Evolutionary conservation across 2,797 vertebrate genomes (phyloP).

Genomic region (Varecia variegata): DNA sequence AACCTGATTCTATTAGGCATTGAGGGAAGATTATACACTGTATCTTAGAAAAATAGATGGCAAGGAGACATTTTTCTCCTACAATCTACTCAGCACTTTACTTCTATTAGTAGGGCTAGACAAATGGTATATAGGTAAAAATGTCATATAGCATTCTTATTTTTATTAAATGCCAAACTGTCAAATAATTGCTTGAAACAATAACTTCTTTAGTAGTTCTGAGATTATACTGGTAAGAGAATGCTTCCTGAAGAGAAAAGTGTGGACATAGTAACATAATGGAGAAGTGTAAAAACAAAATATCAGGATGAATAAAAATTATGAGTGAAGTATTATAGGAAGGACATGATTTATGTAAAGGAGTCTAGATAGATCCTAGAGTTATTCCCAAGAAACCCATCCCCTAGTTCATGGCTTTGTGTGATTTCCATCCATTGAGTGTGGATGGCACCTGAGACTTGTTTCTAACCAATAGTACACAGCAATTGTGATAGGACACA

Average conservation of each 20-base stretch:
- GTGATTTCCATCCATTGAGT: fast-evolving
- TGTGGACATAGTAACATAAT: not conserved
- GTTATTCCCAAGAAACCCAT: not conserved
- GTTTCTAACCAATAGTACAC: not conserved
- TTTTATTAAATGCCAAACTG: not conserved
- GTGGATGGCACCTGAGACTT: not conserved
- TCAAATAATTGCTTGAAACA: not conserved
- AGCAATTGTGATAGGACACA: not conserved
- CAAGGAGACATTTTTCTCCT: not conserved
- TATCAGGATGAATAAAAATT: not conserved
- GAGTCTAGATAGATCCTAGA: not conserved
- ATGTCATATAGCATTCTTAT: not conserved
- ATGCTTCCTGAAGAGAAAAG: not conserved
- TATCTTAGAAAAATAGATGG: not conserved
- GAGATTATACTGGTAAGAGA: not conserved
- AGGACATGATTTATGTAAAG: not conserved
- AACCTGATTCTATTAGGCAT: not conserved
- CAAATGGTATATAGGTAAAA: not conserved
- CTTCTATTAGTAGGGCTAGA: not conserved
- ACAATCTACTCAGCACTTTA: not conserved
- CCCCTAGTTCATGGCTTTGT: fast-evolving
- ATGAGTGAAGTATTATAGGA: not conserved
- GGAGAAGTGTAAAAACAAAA: not conserved
- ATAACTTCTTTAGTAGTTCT: not conserved
- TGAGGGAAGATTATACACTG: not conserved